Base-by-base conservation (phyloP, 2,113 vertebrate genomes). In the Neomonachus schauinslandi region DNA sequence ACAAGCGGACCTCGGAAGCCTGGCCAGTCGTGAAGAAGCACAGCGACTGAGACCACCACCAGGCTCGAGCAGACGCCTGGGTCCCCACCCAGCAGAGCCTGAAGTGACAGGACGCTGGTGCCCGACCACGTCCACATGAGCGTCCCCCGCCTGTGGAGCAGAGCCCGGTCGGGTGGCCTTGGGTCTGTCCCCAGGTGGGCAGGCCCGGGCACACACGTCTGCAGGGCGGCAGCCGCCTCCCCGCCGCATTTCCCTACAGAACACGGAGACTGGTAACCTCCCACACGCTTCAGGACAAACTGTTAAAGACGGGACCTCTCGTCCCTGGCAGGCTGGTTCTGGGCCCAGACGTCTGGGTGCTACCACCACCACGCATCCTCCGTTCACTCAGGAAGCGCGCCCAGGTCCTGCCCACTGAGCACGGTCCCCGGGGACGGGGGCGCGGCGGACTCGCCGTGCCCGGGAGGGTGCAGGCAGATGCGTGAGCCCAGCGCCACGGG, bases 191-290 rank as follows among this genome's bases (percentile, higher is more conserved):
- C 90, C 83, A 59, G 39, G 57, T 67, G 36, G 81, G 77, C 71
- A 42, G 76, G 77, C 95, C 92, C 36, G 63, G 89, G 89, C 65
- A 76, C 59, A 53, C 63, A 81, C 49, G 84, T 96, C 87, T 55
- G 53, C 13, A 36, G 8, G n/a, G 82, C 65, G 89, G 93, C 92
- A 92, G 92, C 76, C 7, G 53, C 82, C 96, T 96, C 92, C 74
- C 53, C 61, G 72, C 86, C 71, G 15, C 36, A 28, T 63, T 77
- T 94, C 89, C 72, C 67, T 36, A 74, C 5, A 28, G 46, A 95
- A 71, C 59, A 46, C 36, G 6, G 13, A n/a, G 31, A n/a, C 59
- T 93, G 71, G 67, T 71, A 39, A 57, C 59, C 39, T 95, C 61
- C 51, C 16, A 26, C 53, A 63, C 8, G 21, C 49, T 57, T 26